Evolutionary conservation across 2,797 vertebrate genomes (phyloP), one percentile per base, ranked within the genome.

Genomic region (Hozukius guyotensis): DNA sequence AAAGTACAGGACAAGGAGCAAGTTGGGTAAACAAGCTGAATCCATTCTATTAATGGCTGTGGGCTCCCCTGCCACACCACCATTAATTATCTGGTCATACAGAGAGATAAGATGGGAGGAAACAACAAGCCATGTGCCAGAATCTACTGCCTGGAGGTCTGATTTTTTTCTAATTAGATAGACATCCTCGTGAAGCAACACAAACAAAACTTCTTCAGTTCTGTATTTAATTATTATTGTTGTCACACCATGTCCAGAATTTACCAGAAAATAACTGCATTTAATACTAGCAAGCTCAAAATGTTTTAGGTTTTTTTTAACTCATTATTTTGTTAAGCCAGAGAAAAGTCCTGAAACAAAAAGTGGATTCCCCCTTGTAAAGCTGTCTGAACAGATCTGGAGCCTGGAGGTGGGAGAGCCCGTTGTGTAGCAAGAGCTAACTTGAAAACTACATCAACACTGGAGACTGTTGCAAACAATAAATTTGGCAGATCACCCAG

Each of bases 1-100:
- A 75, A 82, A 88, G 83, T 84, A 78, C 83, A 89, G 73, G 87
- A 88, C 75, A 78, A 77, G 87, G 75, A 84, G 70, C 72, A 83
- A 86, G 86, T 86, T 87, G 85, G 78, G 85, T 90, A 93, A 92
- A 94, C 92, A 94, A 90, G 84, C 84, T 55, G 78, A 91, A 92
- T 92, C 87, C 79, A 88, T 93, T 93, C 87, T 82, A 92, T 95
- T 94, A 95, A 90, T 89, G 81, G 84, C 86, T 77, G 52, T 66
- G 63, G 79, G 84, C 82, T 92, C 85, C 82, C 87, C 78, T 86
- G 87, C 75, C 73, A 77, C 89, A 89, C 84, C 55, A 67, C 85
- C 91, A 90, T 94, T 95, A 94, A 96, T 95, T 94, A 95, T 94
- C 83, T 88, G 88, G 83, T 89, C 72, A 90, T 92, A 90, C 85